Conservation (phyloP, 2,888 invertebrate genomes). For the Agonopterix subpropinquella region DNA sequence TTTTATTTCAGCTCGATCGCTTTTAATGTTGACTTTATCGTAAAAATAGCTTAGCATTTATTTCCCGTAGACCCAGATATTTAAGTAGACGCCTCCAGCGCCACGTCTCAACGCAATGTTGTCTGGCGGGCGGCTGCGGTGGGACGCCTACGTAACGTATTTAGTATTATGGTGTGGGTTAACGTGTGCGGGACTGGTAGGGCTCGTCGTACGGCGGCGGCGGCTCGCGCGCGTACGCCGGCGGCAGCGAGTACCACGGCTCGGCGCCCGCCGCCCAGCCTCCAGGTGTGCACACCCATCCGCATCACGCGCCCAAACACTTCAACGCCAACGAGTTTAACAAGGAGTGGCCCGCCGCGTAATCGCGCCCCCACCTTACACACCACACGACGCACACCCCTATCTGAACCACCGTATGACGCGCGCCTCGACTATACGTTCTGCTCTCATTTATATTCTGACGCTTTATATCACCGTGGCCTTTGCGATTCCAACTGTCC, state of each 20-base stretch:
- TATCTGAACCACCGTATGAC: not conserved
- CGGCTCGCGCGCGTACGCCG: conserved; percentile 58
- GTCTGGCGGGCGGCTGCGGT: conserved; percentile 3
- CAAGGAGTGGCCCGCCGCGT: conserved; percentile 76
- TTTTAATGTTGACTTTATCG: conserved; percentile 2
- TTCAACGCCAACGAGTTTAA: conserved; percentile 70
- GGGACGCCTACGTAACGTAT: conserved; percentile 1
- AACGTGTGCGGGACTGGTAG: conserved; percentile 36
- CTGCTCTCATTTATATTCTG: too few relatives aligned
- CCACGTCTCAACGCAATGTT: not conserved
- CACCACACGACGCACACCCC: conserved; percentile 8
- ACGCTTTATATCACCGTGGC: too few relatives aligned
- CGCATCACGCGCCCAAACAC: conserved; percentile 76
- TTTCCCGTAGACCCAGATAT: conserved; percentile 1
- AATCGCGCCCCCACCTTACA: conserved; percentile 20
- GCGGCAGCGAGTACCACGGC: conserved; percentile 62
- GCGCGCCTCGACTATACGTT: not conserved
- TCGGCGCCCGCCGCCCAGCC: conserved; percentile 56
- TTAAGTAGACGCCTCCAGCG: not conserved
- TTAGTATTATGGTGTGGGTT: conserved; percentile 3
- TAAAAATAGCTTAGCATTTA: not conserved
- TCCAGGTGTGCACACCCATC: conserved; percentile 69
- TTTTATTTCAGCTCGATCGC: not conserved
- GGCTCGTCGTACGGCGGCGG: conserved; percentile 72
- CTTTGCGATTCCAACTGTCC: too few relatives aligned